Evolutionary conservation across 2,797 vertebrate species (phyloP), one percentile per base, ranked within the genome.

Genomic region (Delichon dasypus): DNA sequence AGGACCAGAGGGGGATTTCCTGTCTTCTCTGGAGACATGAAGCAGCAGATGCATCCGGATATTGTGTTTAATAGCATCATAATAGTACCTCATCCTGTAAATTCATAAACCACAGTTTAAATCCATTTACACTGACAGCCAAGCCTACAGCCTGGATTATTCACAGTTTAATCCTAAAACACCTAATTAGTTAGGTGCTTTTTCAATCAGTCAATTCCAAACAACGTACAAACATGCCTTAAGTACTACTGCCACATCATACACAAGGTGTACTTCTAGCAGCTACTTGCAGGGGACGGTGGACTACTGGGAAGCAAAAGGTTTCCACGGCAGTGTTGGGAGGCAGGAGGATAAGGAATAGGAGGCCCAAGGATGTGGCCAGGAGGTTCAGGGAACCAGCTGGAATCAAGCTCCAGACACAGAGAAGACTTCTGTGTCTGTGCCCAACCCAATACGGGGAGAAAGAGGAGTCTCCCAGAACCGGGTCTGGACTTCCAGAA

Each of bases 61-160:
- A 65, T 18, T 47, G 21, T 72, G 54, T 67, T 72, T 70, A 91
- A 66, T 0, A 85, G 62, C 64, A 91, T 29, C 58, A 15, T 11
- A 73, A 73, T 0, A 88, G 40, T 20, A 50, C 51, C 40, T 88
- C 8, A 3, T 40, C 76, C 75, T 85, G 30, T 20, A 55, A 51
- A 93, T 64, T n/a, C 58, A 79, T 55, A 82, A 66, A 89, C 51
- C 64, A 75, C 62, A 85, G 25, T 76, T 87, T 68, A 91, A 80
- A 92, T 48, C 64, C 75, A 88, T 60, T 79, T 85, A 76, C 36
- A 54, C 16, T 58, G 36, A 60, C 2, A 2, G 60, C 20, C 71
- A 85, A 82, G 60, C 29, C 53, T 60, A 66, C 2, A 87, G 50
- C 11, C 30, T 2, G 1, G 48, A 67, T 67, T 82, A 80, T 21